Base-by-base conservation (phyloP, 2,113 vertebrate genomes). In the Scopus umbretta region DNA sequence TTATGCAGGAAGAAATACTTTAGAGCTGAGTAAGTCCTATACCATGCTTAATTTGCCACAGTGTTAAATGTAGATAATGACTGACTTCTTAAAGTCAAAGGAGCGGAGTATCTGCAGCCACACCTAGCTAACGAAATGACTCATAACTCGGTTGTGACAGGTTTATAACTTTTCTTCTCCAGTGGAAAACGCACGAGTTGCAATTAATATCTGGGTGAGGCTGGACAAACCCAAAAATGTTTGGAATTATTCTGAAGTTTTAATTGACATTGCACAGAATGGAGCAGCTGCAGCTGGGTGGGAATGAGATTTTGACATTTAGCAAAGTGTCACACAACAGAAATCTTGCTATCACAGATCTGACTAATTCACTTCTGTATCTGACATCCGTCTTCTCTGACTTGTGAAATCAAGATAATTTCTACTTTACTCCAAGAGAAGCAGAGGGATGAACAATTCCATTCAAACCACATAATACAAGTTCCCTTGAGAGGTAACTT, bases 141-240 rank as follows among this genome's bases (percentile, higher is more conserved):
- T 95, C 95, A 92, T 3, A 1, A 18, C 61, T 26, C 6, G 1
- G 36, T 50, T 32, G 52, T 26, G 86, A 96, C 96, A 90, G 32
- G 63, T 68, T 70, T 3, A 2, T 0, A 58, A 45, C 81, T 78
- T 32, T 11, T 32, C 59, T 86, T 61, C 88, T 87, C 65, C 16
- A 7, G 13, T 78, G 80, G 75, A 93, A 94, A 97, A 78, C 0
- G 26, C 34, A 36, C 43, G 82, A 66, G 52, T 83, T 89, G 59
- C 88, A 97, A 89, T 91, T 97, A 95, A 93, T 75, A 84, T 4
- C 65, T 93, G 94, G 95, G 95, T 42, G 95, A 94, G 96, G 94
- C 93, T 52, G 56, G 90, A 72, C 92, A 83, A 96, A 95, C 91
- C 96, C 94, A 5, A 22, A 26, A 82, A 50, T 9, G 68, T 43